Evolutionary conservation across 1,140 invertebrate genomes (phyloP).

Genomic region (Eupeodes corollae): DNA sequence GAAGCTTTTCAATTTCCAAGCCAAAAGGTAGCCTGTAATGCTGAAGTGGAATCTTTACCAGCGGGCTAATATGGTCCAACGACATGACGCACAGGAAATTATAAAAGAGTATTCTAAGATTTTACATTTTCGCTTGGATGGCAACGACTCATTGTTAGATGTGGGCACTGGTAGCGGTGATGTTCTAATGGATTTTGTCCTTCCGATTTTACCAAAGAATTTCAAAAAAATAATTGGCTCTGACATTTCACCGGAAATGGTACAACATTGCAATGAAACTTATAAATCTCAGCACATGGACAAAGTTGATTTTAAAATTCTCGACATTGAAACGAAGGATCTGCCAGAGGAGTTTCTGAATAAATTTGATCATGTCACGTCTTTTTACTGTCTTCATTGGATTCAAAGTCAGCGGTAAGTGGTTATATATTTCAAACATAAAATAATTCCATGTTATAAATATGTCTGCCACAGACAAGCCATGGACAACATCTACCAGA

Average conservation of each 20-base stretch:
- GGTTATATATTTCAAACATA: neutral
- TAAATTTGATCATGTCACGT: slow-evolving; percentile 60
- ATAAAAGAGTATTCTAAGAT: slow-evolving; percentile 50
- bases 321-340: slow-evolving; percentile 50
- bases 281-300: slow-evolving; percentile 30
- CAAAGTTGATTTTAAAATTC: slow-evolving; percentile 44
- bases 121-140: slow-evolving; percentile 46
- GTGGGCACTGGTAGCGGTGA: slow-evolving; percentile 69
- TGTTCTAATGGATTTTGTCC: slow-evolving; percentile 55
- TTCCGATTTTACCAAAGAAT: slow-evolving; percentile 47
- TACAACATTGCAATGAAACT: slow-evolving; percentile 49
- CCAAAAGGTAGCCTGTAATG: too few species aligned
- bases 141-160: slow-evolving; percentile 52
- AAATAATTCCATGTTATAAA: too few species aligned
- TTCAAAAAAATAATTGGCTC: slow-evolving; percentile 44
- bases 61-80: slow-evolving; percentile 52
- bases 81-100: slow-evolving; percentile 51
- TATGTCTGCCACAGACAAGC: slow-evolving; percentile 40
- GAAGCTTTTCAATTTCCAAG: too few species aligned
- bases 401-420: slow-evolving; percentile 58
- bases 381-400: slow-evolving; percentile 77
- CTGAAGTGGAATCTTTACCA: slow-evolving; percentile 54
- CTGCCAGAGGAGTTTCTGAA: slow-evolving; percentile 21
- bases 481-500: slow-evolving; percentile 51
- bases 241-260: slow-evolving; percentile 61